phyloP scores from a whole-genome alignment of 2,113 vertebrate species.

The Antechinus stuartii region DNA sequence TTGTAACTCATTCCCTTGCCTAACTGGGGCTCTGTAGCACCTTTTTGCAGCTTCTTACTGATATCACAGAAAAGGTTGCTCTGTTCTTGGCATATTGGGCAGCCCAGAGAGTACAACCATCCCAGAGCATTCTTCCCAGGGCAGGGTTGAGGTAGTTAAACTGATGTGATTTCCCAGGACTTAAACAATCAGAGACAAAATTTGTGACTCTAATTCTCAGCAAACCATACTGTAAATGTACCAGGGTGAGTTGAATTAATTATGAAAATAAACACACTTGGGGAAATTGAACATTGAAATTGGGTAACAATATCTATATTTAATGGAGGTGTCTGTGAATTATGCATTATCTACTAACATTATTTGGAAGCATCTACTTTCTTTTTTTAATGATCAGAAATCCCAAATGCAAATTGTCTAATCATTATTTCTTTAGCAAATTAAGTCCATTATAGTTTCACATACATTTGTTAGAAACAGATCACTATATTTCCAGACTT shows the following conservation, averaged over 20 bases:
- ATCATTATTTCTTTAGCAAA: conserved; percentile 49
- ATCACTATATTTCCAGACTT: conserved; percentile 15
- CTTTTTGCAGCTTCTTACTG: conserved; percentile 21
- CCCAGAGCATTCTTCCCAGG: conserved; percentile 15
- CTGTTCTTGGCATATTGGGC: conserved; percentile 28
- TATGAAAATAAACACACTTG: conserved; percentile 53
- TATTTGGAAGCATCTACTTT: conserved; percentile 46
- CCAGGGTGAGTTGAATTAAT: conserved; percentile 61
- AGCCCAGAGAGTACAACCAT: conserved; percentile 26
- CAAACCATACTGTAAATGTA: conserved; percentile 2
- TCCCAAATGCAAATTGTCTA: background rate
- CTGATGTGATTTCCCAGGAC: conserved; percentile 31
- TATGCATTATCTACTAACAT: conserved; percentile 39
- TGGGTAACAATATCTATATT: conserved; percentile 39
- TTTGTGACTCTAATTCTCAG: conserved; percentile 36
- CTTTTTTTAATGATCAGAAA: conserved; percentile 53
- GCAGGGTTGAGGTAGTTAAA: background rate
- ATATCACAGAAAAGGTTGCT: conserved; percentile 3
- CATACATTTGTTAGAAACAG: background rate
- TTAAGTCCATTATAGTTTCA: conserved; percentile 40
- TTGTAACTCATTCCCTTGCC: background rate
- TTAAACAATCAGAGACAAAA: conserved; percentile 40
- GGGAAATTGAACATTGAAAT: conserved; percentile 41
- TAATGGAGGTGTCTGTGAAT: conserved; percentile 47
- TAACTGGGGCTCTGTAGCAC: background rate